phyloP scores from a whole-genome alignment of 2,113 vertebrate species.

The Sander vitreus region DNA sequence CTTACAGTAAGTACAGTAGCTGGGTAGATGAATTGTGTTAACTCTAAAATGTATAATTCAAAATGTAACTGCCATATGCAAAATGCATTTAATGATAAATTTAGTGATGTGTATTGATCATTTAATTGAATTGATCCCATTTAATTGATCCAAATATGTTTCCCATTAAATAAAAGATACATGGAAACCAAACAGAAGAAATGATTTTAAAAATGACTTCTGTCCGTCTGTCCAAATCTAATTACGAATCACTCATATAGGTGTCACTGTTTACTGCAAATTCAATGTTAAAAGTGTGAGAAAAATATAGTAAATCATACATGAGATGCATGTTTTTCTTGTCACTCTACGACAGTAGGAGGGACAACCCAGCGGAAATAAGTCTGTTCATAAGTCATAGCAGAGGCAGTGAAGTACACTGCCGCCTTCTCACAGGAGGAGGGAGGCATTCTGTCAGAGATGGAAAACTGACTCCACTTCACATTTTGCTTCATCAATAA shows the following conservation, averaged over 20 bases:
- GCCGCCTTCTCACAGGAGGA: conserved; percentile 59
- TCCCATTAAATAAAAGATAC: background rate
- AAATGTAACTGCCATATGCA: background rate
- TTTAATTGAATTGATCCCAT: background rate
- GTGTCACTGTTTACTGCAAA: background rate
- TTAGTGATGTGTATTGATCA: background rate
- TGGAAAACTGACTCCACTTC: conserved; percentile 74
- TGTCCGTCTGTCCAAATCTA: background rate
- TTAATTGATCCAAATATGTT: background rate
- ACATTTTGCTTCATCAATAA: conserved; percentile 72
- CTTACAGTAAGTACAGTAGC: background rate
- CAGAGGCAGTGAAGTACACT: conserved; percentile 63
- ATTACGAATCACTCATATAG: background rate
- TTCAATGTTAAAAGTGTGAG: conserved; percentile 19
- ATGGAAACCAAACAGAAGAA: background rate
- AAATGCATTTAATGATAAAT: background rate
- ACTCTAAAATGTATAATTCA: background rate
- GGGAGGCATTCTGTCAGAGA: conserved; percentile 55
- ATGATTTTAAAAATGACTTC: background rate
- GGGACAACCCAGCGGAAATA: conserved; percentile 71
- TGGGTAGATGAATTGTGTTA: background rate
- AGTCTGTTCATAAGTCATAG: conserved; percentile 68
- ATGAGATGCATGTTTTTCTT: conserved; percentile 29
- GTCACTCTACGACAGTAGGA: conserved; percentile 54
- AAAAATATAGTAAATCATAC: conserved; percentile 24